Conservation (phyloP, 2,797 vertebrate species). For the Atherinosoma microstoma region DNA sequence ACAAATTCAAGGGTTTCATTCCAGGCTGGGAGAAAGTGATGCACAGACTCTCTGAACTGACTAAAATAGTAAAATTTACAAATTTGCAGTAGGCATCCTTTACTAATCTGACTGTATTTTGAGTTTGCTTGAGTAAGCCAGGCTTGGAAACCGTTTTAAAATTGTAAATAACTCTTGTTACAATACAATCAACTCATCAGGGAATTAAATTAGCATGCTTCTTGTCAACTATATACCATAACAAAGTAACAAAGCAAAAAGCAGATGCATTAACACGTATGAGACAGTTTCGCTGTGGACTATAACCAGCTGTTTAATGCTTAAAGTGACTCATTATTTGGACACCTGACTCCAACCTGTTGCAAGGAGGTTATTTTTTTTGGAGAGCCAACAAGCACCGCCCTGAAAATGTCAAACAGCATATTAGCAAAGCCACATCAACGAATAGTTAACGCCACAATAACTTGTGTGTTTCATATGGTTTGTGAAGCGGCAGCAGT, state of each 20-base stretch:
- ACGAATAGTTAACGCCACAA: background rate
- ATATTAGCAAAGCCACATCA: conserved; percentile 10
- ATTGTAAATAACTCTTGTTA: background rate
- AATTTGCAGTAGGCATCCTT: background rate
- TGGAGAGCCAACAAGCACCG: conserved; percentile 28
- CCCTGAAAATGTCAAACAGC: conserved; percentile 28
- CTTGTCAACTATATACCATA: background rate
- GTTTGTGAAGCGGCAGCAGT: background rate
- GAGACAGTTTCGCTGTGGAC: background rate
- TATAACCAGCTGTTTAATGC: conserved; percentile 23
- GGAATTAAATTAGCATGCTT: background rate
- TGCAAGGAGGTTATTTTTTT: conserved; percentile 48
- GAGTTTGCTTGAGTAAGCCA: background rate
- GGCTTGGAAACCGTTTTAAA: background rate
- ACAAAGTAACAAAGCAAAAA: conserved; percentile 5
- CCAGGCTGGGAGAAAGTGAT: background rate
- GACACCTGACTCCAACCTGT: conserved; percentile 63
- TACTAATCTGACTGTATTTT: background rate
- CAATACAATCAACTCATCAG: background rate
- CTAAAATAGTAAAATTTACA: background rate
- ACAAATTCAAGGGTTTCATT: conserved; percentile 9
- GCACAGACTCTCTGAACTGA: background rate
- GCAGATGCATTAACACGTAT: too few relatives aligned
- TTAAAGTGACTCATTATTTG: background rate
- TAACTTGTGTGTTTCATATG: background rate